Evolutionary conservation across 1,140 invertebrate species (phyloP), one percentile per base, ranked within the genome.

Genomic region (Nephila pilipes): DNA sequence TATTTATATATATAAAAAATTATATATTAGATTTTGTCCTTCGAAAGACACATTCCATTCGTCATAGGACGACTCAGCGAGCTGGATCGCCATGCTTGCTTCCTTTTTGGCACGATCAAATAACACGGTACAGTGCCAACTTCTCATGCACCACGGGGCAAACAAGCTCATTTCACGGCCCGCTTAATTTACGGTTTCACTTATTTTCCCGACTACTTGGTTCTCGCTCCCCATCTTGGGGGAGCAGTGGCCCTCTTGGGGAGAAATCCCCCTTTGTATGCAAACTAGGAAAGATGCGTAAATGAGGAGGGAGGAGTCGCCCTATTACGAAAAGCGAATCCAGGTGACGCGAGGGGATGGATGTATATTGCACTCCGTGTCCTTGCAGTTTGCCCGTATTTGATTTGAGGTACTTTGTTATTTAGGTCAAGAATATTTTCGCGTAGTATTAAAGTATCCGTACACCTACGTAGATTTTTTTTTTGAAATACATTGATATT

Each of bases 161-260:
- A 93, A 87, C 65, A 93, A 87, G 91, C 85, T 93, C 75, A 93
- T 93, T 93, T 93, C 91, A 93, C 91, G 91, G 83, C 46, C 85
- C 46, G 85, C 91, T 87, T 93, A 87, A 38, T 85, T 60, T 83
- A 57, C 83, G 65, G 91, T 87, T 58, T 87, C 85, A 63, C 91
- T 93, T 92, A 87, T 80, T 85, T 54, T 79, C n/a, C 75, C 75
- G 46, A 5, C 25, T 36, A 20, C 57, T 65, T 25, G 60, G 22
- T 38, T 22, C 32, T 14, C 22, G 20, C 65, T 22, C 63, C 38
- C 63, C 16, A 54, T 75, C 36, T 54, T 25, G 22, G 60, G 60
- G 87, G 87, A 63, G 60, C 87, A 60, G 36, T 54, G 46, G 57
- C 36, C 87, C 60, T 32, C 36, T 69, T 38, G 63, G 87, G n/a